These are phyloP conservation scores for Pomatostomus ruficeps DNA, from an alignment of 2,113 vertebrate genomes.

Conservation along the genomic window DNA sequence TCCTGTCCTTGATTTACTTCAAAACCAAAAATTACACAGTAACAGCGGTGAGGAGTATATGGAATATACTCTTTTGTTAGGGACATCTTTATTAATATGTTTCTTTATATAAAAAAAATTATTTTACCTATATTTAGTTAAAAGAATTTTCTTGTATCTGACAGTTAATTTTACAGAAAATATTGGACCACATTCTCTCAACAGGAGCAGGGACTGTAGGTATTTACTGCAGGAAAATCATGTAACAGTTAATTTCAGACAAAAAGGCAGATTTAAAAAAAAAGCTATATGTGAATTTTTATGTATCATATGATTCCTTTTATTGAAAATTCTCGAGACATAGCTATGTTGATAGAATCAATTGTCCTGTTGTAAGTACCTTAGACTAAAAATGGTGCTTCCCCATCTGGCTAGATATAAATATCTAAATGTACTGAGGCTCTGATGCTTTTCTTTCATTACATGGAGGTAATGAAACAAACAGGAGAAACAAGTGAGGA, in stretches of 20 bases:
- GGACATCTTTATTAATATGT: neutral
- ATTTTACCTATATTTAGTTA: neutral
- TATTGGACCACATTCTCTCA: neutral
- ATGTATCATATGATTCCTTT: neutral
- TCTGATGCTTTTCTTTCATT: neutral
- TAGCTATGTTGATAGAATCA: neutral
- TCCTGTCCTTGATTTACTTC: neutral
- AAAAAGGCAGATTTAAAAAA: neutral
- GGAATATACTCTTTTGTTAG: neutral
- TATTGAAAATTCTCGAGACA: neutral
- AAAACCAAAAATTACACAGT: neutral
- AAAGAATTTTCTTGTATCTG: neutral
- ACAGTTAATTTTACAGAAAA: neutral
- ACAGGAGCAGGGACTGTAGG: neutral
- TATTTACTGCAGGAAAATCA: neutral
- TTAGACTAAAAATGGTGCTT: neutral
- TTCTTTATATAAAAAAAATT: neutral
- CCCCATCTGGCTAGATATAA: neutral
- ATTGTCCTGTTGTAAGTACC: neutral
- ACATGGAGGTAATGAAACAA: neutral
- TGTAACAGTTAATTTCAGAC: neutral
- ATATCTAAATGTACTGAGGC: neutral
- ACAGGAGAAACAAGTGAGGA: neutral
- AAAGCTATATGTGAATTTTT: neutral
- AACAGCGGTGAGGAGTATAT: neutral